These are phyloP conservation scores for Hydropotes inermis DNA, from an alignment of 2,113 vertebrate genomes.

Conservation along the genomic window DNA sequence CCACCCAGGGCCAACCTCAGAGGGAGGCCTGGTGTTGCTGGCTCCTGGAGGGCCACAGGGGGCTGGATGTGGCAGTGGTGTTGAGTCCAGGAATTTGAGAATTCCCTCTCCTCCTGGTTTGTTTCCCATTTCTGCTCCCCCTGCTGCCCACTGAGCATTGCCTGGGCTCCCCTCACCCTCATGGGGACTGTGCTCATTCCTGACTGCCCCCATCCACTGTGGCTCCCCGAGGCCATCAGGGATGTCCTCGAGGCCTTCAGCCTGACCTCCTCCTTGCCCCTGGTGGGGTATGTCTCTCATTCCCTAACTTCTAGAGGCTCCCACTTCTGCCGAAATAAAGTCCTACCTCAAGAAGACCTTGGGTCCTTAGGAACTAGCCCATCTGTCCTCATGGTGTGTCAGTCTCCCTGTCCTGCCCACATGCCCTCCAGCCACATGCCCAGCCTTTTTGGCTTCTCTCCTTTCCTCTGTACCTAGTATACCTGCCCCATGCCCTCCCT, in stretches of 20 bases:
- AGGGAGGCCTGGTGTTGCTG: no score
- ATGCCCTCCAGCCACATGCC: background rate
- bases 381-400: fast-evolving
- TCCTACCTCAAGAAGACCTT: background rate
- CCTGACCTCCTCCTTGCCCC: background rate
- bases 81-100: background rate
- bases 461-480: background rate
- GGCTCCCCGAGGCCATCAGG: background rate
- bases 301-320: background rate
- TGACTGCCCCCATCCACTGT: no score
- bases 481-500: background rate
- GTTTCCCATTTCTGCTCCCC: background rate
- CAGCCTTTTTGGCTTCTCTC: background rate
- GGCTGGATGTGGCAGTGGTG: background rate
- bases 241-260: background rate
- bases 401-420: background rate
- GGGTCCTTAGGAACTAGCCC: background rate
- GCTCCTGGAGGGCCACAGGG: background rate
- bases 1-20: background rate
- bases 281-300: background rate
- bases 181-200: background rate
- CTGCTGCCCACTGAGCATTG: fast-evolving
- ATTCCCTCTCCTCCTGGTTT: background rate
- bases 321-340: background rate
- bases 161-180: background rate